These are phyloP conservation scores for Ciona savignyi DNA, from an alignment of 23 tunicate species.

Conservation along the genomic window DNA sequence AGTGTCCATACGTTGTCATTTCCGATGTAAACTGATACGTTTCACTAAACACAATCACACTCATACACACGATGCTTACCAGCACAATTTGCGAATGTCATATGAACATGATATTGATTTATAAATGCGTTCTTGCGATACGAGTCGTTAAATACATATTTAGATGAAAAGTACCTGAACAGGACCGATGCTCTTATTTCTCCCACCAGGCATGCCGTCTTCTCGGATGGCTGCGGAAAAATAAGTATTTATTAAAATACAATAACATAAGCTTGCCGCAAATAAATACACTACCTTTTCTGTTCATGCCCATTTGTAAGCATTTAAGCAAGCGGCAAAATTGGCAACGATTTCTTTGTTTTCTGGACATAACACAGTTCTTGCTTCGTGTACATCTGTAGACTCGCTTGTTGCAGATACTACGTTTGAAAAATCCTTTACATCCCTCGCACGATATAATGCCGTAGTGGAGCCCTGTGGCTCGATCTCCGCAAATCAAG, in stretches of 20 bases:
- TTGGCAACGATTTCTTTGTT: conserved; percentile 91
- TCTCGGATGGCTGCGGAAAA: conserved; percentile 94
- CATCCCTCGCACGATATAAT: conserved; percentile 99
- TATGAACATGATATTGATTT: too few relatives aligned
- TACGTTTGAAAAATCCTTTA: conserved; percentile 96
- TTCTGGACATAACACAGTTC: conserved; percentile 93
- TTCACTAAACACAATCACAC: too few relatives aligned
- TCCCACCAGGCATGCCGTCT: conserved; percentile 99
- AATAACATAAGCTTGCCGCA: too few relatives aligned
- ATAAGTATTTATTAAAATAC: too few relatives aligned
- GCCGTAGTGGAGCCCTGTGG: conserved; percentile 96
- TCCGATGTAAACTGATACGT: too few relatives aligned
- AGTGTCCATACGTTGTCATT: too few relatives aligned
- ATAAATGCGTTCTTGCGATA: too few relatives aligned
- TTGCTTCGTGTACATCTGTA: conserved; percentile 86
- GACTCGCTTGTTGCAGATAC: conserved; percentile 88
- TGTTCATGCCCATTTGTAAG: conserved; percentile 95
- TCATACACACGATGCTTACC: too few relatives aligned
- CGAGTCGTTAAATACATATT: too few relatives aligned
- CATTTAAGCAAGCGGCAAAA: conserved; percentile 86
- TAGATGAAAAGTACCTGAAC: conserved; percentile 31
- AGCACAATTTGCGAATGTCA: too few relatives aligned
- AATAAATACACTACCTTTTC: too few relatives aligned
- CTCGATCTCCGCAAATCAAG: conserved; percentile 86
- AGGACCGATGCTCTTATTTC: conserved; percentile 98